Conservation (phyloP, 1,140 invertebrate genomes). For the Hirudo medicinalis region DNA sequence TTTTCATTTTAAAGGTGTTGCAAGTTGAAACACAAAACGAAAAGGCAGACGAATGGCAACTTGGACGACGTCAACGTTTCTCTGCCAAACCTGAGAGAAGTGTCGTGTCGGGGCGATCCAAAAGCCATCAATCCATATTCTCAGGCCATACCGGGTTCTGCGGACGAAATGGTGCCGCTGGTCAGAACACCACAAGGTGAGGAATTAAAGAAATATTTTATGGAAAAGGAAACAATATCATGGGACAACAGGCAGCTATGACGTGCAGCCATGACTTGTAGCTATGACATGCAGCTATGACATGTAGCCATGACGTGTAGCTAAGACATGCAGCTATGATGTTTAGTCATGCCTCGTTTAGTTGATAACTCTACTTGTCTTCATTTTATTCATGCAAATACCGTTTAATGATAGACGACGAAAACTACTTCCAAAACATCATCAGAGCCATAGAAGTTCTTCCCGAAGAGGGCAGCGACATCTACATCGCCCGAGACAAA, state of each 20-base stretch:
- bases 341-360: neutral
- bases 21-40: neutral
- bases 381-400: neutral
- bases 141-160: neutral
- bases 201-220: no score
- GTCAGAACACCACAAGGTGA: neutral
- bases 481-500: constrained; percentile 35
- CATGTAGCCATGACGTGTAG: no score
- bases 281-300: neutral
- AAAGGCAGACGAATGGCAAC: neutral
- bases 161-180: neutral
- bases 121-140: neutral
- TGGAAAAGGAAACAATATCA: neutral
- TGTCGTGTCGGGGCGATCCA: neutral
- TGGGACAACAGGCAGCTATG: no score
- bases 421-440: neutral
- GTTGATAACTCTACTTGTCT: neutral
- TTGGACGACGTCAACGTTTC: neutral
- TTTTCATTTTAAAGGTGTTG: neutral
- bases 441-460: constrained; percentile 13
- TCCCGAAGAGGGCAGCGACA: constrained; percentile 31
- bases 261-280: no score
- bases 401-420: neutral
- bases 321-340: neutral
- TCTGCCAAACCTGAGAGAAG: neutral